Conservation (phyloP, 2,888 invertebrate genomes). For the Gonocerus acuteangulatus region DNA sequence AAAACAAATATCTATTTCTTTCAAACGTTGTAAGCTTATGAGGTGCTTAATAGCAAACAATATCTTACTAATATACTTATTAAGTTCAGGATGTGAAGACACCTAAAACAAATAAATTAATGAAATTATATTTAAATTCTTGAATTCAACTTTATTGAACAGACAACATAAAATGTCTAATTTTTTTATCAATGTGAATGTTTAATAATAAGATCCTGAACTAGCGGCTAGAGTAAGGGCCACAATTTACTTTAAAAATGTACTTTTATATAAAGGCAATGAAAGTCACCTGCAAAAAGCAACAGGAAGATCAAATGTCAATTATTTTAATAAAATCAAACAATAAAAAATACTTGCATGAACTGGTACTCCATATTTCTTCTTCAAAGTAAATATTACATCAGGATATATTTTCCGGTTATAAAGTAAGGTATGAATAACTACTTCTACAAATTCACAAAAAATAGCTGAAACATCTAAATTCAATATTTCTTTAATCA, state of each 20-base stretch:
- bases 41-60: constrained; percentile 49
- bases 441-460: constrained; percentile 59
- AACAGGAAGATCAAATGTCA: too few species aligned
- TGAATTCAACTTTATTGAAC: neutral
- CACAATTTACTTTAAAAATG: too few species aligned
- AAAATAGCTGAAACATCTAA: constrained; percentile 50
- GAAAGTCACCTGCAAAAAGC: too few species aligned
- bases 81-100: constrained; percentile 57
- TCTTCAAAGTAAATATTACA: constrained; percentile 54
- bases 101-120: constrained; percentile 31
- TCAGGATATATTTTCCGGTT: constrained; percentile 56
- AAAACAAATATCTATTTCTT: constrained; percentile 49
- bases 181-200: too few species aligned
- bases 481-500: too few species aligned
- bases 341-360: constrained; percentile 45
- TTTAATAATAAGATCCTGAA: too few species aligned
- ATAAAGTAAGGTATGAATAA: constrained; percentile 56
- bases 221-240: too few species aligned
- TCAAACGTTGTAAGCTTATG: constrained; percentile 48
- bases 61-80: constrained; percentile 53
- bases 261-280: too few species aligned
- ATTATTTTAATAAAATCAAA: too few species aligned
- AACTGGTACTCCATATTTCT: constrained; percentile 56
- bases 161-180: neutral
- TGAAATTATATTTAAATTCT: neutral